phyloP scores from a whole-genome alignment of 2,888 invertebrate species.

The Drosophila mercatorum region DNA sequence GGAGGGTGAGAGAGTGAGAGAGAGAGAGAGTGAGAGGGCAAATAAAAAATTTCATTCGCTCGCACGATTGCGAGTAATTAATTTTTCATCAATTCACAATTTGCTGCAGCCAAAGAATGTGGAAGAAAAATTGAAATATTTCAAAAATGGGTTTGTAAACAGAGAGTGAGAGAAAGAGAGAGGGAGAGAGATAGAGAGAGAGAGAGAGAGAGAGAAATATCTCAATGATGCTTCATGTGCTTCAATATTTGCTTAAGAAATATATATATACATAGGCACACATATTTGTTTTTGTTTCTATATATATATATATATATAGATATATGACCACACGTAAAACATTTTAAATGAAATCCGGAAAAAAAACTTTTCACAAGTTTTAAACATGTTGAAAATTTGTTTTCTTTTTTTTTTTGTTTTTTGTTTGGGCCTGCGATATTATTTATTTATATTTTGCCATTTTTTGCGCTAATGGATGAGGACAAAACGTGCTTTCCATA shows the following conservation, averaged over 20 bases:
- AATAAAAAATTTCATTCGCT: slow-evolving; percentile 38
- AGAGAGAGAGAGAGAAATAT: neutral
- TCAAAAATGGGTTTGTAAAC: slow-evolving; percentile 36
- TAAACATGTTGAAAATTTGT: slow-evolving; percentile 12
- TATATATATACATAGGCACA: neutral
- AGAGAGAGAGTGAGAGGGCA: no score
- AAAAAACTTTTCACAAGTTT: slow-evolving; percentile 33
- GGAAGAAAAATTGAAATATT: slow-evolving; percentile 16
- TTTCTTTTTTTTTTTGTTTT: slow-evolving; percentile 9
- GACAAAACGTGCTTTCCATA: slow-evolving; percentile 3
- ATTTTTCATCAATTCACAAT: slow-evolving; percentile 24
- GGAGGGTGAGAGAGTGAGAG: neutral
- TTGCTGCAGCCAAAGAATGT: slow-evolving; percentile 31
- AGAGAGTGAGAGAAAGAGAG: slow-evolving; percentile 4
- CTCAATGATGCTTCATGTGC: neutral
- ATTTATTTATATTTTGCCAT: slow-evolving; percentile 14
- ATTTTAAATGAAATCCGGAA: slow-evolving; percentile 9
- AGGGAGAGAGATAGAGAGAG: neutral
- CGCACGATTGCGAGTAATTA: slow-evolving; percentile 38
- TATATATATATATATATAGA: neutral
- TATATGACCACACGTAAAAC: neutral
- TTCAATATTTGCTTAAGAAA: slow-evolving; percentile 9
- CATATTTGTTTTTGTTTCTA: neutral
- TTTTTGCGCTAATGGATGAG: slow-evolving; percentile 18
- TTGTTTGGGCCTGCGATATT: slow-evolving; percentile 21